Evolutionary conservation across 2,113 vertebrate genomes (phyloP).

Genomic region (Larimichthys crocea): DNA sequence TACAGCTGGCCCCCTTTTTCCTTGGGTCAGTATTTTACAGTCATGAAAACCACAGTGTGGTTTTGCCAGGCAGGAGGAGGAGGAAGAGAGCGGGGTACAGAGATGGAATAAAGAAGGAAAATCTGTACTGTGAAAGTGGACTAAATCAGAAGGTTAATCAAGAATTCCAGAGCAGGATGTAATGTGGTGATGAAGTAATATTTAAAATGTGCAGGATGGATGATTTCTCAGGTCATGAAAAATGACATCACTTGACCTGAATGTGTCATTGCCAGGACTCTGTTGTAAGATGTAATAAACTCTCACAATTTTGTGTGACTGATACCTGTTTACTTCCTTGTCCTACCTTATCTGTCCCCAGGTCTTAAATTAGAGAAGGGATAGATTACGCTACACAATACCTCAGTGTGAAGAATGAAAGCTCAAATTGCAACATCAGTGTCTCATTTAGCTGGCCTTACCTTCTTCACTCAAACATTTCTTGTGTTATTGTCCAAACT

Average conservation of each 20-base stretch:
- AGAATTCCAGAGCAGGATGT: background rate
- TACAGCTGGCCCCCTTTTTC: conserved; percentile 32
- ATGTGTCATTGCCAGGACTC: background rate
- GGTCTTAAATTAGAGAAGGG: conserved; percentile 29
- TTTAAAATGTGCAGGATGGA: background rate
- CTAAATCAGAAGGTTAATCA: background rate
- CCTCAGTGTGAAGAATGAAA: conserved; percentile 9
- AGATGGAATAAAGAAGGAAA: background rate
- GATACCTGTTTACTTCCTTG: conserved; percentile 18
- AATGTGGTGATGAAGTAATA: background rate
- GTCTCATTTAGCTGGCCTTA: conserved; percentile 3
- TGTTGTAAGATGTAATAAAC: background rate
- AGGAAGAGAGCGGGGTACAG: background rate
- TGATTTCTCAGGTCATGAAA: background rate
- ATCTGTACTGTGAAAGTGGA: background rate
- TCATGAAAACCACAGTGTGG: conserved; percentile 37
- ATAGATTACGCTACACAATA: conserved; percentile 31
- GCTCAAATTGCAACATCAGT: conserved; percentile 20
- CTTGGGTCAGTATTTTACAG: conserved; percentile 46
- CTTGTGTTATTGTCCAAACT: background rate
- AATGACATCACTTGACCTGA: background rate
- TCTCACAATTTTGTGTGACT: background rate
- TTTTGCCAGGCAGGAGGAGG: background rate
- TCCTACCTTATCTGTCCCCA: conserved; percentile 13
- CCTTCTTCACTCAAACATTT: background rate